A percentile compares a stretch with the other conserved stretches of the same genome.
Conservation (phyloP, 2,888 invertebrate genomes). For the Lochmaea capreae region DNA sequence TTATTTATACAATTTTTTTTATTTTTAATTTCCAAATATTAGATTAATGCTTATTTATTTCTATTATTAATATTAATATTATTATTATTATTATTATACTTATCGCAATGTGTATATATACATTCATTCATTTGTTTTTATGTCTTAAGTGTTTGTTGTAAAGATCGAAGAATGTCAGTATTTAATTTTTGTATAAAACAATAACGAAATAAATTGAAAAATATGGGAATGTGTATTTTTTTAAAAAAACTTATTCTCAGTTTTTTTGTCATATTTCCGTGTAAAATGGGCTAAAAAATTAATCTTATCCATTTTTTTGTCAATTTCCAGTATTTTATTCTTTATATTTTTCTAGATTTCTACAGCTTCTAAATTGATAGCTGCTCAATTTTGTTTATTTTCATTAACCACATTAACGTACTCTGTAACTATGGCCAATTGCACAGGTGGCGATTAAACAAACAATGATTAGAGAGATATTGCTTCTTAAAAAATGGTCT, state of each 20-base stretch:
- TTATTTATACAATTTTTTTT: neutral
- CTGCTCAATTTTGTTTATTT: too few species aligned
- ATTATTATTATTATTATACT: neutral
- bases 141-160: slow-evolving; percentile 39
- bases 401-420: too few species aligned
- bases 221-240: neutral
- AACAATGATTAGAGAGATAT: too few species aligned
- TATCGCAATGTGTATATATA: slow-evolving; percentile 22
- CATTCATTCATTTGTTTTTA: slow-evolving; percentile 31
- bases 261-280: neutral
- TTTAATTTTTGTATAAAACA: slow-evolving; percentile 42
- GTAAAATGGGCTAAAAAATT: too few species aligned
- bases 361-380: too few species aligned
- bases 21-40: slow-evolving; percentile 9
- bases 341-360: too few species aligned
- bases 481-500: too few species aligned
- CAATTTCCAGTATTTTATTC: too few species aligned
- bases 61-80: neutral
- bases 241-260: neutral
- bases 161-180: slow-evolving; percentile 42
- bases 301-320: too few species aligned
- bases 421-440: too few species aligned
- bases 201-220: slow-evolving; percentile 16
- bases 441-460: too few species aligned
- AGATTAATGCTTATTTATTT: slow-evolving; percentile 30